Percentiles rank a stretch among this genome's conserved stretches.
These are phyloP conservation scores for Grapholita molesta DNA, from an alignment of 1,140 invertebrate species.

Conservation along the genomic window DNA sequence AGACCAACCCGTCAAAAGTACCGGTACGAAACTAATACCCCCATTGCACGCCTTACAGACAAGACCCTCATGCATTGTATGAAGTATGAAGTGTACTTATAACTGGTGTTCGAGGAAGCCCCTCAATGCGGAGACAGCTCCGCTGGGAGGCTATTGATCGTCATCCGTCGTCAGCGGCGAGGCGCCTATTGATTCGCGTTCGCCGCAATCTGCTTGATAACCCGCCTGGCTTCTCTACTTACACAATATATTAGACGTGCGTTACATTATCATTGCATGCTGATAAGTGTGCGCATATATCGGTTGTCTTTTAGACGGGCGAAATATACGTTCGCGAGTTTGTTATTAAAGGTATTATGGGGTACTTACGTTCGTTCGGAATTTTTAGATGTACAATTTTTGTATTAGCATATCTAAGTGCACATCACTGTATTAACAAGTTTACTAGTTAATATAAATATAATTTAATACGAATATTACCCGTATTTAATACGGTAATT, in stretches of 20 bases:
- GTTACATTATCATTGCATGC: background rate
- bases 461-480: no score
- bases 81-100: slow-evolving; percentile 54
- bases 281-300: background rate
- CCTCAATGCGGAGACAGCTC: slow-evolving; percentile 73
- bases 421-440: no score
- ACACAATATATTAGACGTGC: slow-evolving; percentile 34
- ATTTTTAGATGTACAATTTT: no score
- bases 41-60: background rate
- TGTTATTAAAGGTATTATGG: background rate
- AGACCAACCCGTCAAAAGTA: background rate
- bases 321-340: background rate
- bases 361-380: background rate
- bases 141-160: slow-evolving; percentile 73
- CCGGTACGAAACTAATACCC: background rate
- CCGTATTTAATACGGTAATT: no score
- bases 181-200: slow-evolving; percentile 76
- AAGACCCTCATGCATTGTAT: slow-evolving; percentile 18
- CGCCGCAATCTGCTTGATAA: slow-evolving; percentile 76
- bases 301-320: background rate
- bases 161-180: slow-evolving; percentile 74
- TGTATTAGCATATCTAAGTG: no score
- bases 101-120: slow-evolving; percentile 72
- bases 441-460: no score
- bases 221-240: slow-evolving; percentile 63